These are phyloP conservation scores for Procambarus virginalis DNA, from an alignment of 1,140 invertebrate species.

Conservation along the genomic window DNA sequence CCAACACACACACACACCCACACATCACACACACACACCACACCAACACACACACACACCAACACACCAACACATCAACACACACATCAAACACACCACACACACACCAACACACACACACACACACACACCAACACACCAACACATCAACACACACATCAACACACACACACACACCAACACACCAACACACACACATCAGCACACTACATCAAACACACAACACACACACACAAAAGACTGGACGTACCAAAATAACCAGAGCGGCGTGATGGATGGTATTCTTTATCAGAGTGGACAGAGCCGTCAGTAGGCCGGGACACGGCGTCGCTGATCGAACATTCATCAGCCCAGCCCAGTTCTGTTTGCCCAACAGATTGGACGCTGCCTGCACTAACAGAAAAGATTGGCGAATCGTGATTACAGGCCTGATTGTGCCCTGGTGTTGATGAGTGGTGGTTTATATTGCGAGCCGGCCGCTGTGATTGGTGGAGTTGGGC, in stretches of 20 bases:
- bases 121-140: background rate
- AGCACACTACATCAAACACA: background rate
- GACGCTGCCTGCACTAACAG: slow-evolving; percentile 7
- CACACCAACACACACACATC: slow-evolving; percentile 13
- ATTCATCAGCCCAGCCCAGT: slow-evolving; percentile 32
- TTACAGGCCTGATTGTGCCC: slow-evolving; percentile 42
- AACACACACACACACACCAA: slow-evolving; percentile 1
- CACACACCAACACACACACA: background rate
- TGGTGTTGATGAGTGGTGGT: slow-evolving; percentile 32
- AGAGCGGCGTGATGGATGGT: background rate
- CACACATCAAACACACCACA: no score
- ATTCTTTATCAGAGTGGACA: background rate
- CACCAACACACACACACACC: no score
- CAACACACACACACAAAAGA: background rate
- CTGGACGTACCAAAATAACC: background rate
- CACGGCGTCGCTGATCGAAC: slow-evolving; percentile 15
- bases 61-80: no score
- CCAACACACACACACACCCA: no score
- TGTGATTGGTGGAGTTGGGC: slow-evolving; percentile 21
- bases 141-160: background rate
- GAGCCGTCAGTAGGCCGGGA: background rate
- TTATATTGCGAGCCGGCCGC: slow-evolving; percentile 45
- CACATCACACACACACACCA: no score
- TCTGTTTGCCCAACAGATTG: slow-evolving; percentile 55
- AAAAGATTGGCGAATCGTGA: slow-evolving; percentile 52